A percentile compares a stretch with the other conserved stretches of the same genome.
These are phyloP conservation scores for Pseudomyrmex sp. DNA, from an alignment of 1,140 invertebrate genomes.

Conservation along the genomic window DNA sequence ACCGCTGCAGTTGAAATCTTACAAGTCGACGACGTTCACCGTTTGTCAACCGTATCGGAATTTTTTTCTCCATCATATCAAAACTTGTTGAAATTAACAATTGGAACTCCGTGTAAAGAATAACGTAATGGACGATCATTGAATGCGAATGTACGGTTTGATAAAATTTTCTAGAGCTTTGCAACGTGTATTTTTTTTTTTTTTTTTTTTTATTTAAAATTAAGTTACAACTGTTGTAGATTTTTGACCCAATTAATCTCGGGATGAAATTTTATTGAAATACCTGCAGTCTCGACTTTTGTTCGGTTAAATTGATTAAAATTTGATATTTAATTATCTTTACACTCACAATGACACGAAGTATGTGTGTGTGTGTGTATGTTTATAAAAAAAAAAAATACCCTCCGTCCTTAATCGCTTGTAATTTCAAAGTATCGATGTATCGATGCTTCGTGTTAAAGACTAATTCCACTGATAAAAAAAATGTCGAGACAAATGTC, in stretches of 20 bases:
- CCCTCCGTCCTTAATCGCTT: neutral
- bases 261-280: neutral
- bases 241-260: neutral
- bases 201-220: neutral
- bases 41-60: neutral
- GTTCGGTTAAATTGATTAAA: neutral
- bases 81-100: slow-evolving; percentile 1
- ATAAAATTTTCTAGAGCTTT: neutral
- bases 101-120: neutral
- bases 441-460: slow-evolving; percentile 2
- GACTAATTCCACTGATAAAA: slow-evolving; percentile 29
- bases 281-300: neutral
- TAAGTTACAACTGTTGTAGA: neutral
- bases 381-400: no score
- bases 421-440: neutral
- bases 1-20: slow-evolving; percentile 9
- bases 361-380: neutral
- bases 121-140: slow-evolving; percentile 5
- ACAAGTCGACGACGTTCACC: slow-evolving; percentile 1
- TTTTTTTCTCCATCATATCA: neutral
- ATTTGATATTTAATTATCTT: slow-evolving; percentile 16
- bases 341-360: neutral
- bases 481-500: slow-evolving; percentile 17
- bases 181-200: no score
- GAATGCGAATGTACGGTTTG: slow-evolving; percentile 1